Evolutionary conservation across 1,140 invertebrate species (phyloP).

Genomic region (Nephila pilipes): DNA sequence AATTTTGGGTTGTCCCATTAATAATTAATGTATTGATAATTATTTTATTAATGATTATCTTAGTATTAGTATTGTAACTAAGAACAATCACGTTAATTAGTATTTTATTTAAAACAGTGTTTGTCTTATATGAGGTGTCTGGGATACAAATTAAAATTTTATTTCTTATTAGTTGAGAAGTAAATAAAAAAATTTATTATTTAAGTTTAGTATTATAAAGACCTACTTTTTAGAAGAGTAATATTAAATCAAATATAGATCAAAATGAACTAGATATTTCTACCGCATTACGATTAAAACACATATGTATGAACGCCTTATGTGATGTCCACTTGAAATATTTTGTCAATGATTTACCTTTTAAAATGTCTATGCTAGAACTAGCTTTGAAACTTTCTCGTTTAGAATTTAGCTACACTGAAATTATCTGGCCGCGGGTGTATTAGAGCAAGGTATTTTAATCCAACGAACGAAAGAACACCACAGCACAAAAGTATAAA

Average conservation of each 20-base stretch:
- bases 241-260: neutral
- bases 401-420: neutral
- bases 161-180: neutral
- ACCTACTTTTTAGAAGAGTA: neutral
- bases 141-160: neutral
- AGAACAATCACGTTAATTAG: too few relatives aligned
- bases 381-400: constrained; percentile 27
- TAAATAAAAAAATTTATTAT: too few relatives aligned
- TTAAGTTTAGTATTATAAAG: neutral
- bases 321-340: too few relatives aligned
- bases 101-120: too few relatives aligned
- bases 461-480: neutral
- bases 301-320: too few relatives aligned
- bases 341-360: neutral
- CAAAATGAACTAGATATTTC: neutral
- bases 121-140: too few relatives aligned
- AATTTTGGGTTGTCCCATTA: too few relatives aligned
- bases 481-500: neutral
- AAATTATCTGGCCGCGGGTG: constrained; percentile 9
- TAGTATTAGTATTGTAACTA: too few relatives aligned
- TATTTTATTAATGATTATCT: neutral
- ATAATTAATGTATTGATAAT: too few relatives aligned
- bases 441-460: constrained; percentile 38
- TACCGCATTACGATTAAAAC: too few relatives aligned
- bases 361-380: neutral